These are phyloP conservation scores for Drosophila algonquin DNA, from an alignment of 2,888 invertebrate species.

Conservation along the genomic window DNA sequence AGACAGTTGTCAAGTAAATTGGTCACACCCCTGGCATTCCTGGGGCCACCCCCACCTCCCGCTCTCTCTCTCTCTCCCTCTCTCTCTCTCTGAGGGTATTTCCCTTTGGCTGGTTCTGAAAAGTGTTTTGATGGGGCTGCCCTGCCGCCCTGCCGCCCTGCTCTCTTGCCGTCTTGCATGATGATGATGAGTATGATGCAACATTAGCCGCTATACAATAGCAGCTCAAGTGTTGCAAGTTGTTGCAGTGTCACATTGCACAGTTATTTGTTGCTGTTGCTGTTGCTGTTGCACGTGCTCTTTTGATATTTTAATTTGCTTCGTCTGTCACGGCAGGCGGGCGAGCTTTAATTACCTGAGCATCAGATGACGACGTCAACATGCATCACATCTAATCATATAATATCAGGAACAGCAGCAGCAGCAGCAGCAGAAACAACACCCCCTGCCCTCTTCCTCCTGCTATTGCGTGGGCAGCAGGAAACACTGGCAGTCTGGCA, in stretches of 20 bases:
- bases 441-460: no score
- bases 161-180: not conserved
- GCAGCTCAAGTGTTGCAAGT: constrained; percentile 53
- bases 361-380: constrained; percentile 23
- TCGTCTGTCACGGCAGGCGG: constrained; percentile 65
- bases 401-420: constrained; percentile 9
- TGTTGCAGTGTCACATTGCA: constrained; percentile 68
- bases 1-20: constrained; percentile 9
- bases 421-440: not conserved
- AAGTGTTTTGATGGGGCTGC: constrained; percentile 3
- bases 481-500: constrained; percentile 10
- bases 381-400: constrained; percentile 38
- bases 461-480: constrained; percentile 40
- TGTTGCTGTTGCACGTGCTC: constrained; percentile 52
- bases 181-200: constrained; percentile 44
- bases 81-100: constrained; percentile 7
- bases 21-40: constrained; percentile 4
- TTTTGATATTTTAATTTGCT: constrained; percentile 66
- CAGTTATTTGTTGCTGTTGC: constrained; percentile 60
- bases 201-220: constrained; percentile 33
- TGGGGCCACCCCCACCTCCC: not conserved
- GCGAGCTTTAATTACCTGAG: constrained; percentile 57
- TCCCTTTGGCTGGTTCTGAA: constrained; percentile 28
- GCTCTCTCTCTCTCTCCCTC: not conserved
- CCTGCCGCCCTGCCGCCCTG: not conserved